Evolutionary conservation across 2,888 invertebrate species (phyloP).

Genomic region (Sarcophaga caerulescens): DNA sequence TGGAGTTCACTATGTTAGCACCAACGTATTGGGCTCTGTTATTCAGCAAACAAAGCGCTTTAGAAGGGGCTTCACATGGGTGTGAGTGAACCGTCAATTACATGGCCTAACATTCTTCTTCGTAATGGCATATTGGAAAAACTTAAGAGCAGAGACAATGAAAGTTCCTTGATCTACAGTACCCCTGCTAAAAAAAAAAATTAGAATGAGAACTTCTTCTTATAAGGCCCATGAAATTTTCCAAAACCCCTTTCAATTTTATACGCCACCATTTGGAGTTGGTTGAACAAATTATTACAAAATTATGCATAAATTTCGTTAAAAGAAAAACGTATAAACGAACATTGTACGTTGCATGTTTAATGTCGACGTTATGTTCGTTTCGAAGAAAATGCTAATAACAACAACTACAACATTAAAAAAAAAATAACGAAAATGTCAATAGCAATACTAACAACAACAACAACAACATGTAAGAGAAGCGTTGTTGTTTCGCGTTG

Average conservation of each 20-base stretch:
- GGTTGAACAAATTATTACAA: conserved; percentile 62
- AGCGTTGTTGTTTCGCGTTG: conserved; percentile 63
- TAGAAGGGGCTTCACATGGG: too few relatives aligned
- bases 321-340: conserved; percentile 23
- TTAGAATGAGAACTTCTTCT: too few relatives aligned
- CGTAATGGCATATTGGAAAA: too few relatives aligned
- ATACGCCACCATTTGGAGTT: not conserved
- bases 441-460: not conserved
- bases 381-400: conserved; percentile 12
- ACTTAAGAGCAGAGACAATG: too few relatives aligned
- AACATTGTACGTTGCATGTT: conserved; percentile 44
- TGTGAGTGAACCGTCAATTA: too few relatives aligned
- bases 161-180: too few relatives aligned
- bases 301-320: conserved; percentile 65
- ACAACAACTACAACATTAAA: conserved; percentile 4
- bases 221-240: conserved; percentile 23
- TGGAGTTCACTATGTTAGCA: too few relatives aligned
- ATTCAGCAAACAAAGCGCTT: too few relatives aligned
- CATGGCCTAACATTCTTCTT: too few relatives aligned
- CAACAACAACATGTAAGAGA: conserved; percentile 12
- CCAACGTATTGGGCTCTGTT: too few relatives aligned
- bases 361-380: conserved; percentile 11
- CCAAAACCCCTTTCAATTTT: not conserved
- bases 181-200: too few relatives aligned
- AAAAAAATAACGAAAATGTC: not conserved